phyloP scores from a whole-genome alignment of 1,140 invertebrate species.

The Euwallacea fornicatus region DNA sequence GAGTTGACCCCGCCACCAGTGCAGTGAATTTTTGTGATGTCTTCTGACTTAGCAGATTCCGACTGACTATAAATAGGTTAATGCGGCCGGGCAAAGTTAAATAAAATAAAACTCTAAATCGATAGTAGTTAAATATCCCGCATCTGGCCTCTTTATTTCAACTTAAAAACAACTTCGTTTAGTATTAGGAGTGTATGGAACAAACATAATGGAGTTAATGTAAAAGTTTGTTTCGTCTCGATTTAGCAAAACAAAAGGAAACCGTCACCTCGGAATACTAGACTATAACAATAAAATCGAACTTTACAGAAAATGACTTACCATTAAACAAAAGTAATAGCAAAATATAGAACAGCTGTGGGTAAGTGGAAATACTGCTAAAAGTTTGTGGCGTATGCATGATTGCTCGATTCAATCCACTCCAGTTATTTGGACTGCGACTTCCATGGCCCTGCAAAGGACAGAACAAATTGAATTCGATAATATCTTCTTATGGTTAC shows the following conservation, averaged over 20 bases:
- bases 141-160: no score
- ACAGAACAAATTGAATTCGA: conserved; percentile 34
- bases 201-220: conserved; percentile 25
- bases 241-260: conserved; percentile 9
- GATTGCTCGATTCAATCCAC: conserved; percentile 47
- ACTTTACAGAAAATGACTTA: conserved; percentile 38
- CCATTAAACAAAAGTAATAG: conserved; percentile 42
- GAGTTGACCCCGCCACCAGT: no score
- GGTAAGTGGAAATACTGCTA: conserved; percentile 38
- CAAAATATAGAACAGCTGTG: conserved; percentile 38
- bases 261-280: conserved; percentile 12
- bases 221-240: conserved; percentile 26
- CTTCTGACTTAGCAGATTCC: neutral
- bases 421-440: conserved; percentile 43
- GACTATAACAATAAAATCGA: conserved; percentile 35
- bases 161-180: no score
- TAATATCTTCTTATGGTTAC: conserved; percentile 6
- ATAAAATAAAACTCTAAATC: neutral
- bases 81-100: neutral
- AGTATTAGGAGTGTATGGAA: conserved; percentile 4
- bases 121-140: no score
- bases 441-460: conserved; percentile 48
- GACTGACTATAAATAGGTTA: neutral
- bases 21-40: no score
- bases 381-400: conserved; percentile 43